These are phyloP conservation scores for Apamea monoglypha DNA, from an alignment of 2,888 invertebrate species.

Conservation along the genomic window DNA sequence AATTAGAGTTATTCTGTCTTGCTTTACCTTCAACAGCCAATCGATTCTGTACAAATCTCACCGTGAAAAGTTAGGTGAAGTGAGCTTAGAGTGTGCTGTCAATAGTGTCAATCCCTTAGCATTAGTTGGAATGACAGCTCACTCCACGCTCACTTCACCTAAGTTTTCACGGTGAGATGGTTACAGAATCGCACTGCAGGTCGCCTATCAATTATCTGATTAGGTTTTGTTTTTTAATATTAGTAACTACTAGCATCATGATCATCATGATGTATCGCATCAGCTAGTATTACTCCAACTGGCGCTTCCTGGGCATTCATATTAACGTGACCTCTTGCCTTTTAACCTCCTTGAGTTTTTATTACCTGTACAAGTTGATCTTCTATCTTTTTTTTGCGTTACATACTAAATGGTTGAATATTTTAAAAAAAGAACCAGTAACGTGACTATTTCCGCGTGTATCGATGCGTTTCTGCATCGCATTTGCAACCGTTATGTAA, in stretches of 20 bases:
- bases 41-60: no score
- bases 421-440: constrained; percentile 54
- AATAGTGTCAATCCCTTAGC: no score
- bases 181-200: no score
- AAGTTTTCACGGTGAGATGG: no score
- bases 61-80: no score
- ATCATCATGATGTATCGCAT: background rate
- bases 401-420: constrained; percentile 27
- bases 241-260: no score
- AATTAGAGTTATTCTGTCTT: no score
- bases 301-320: no score
- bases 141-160: no score
- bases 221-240: background rate
- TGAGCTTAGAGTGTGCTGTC: no score
- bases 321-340: background rate
- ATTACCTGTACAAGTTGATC: constrained; percentile 1
- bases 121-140: no score
- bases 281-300: background rate
- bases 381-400: constrained; percentile 7
- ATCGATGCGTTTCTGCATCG: constrained; percentile 62
- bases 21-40: background rate
- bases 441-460: constrained; percentile 53
- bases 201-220: background rate
- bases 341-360: background rate
- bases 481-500: constrained; percentile 61